Conservation (phyloP, 2,888 invertebrate species). For the Cataglyphis albicans region DNA sequence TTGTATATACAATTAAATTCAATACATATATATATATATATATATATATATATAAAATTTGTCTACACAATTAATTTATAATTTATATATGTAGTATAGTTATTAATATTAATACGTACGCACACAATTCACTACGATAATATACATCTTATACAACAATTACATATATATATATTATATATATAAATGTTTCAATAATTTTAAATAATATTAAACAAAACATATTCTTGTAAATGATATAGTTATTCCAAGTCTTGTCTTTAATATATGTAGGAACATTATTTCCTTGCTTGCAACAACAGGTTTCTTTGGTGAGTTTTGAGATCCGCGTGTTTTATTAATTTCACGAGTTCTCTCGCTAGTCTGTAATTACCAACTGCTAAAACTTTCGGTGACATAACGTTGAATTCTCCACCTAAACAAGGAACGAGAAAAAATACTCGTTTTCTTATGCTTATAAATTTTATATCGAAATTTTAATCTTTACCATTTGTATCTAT, state of each 20-base stretch:
- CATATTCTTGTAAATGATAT: not conserved
- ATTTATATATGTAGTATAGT: not conserved
- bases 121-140: not conserved
- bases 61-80: too few species aligned
- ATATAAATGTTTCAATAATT: not conserved
- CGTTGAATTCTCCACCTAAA: slow-evolving; percentile 86
- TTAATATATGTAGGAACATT: not conserved
- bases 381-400: slow-evolving; percentile 88
- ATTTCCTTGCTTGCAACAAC: not conserved
- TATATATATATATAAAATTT: too few species aligned
- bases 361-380: slow-evolving; percentile 87
- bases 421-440: not conserved
- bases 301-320: slow-evolving; percentile 75
- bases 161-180: not conserved
- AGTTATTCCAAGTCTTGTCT: not conserved
- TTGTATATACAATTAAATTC: too few species aligned
- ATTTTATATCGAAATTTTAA: not conserved
- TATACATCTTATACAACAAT: not conserved
- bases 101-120: not conserved
- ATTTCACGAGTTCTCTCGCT: slow-evolving; percentile 86
- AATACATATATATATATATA: too few species aligned
- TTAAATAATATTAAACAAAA: not conserved
- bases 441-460: not conserved
- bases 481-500: slow-evolving; percentile 89
- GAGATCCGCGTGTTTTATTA: slow-evolving; percentile 87